These are phyloP conservation scores for Drosophila trapezifrons DNA, from an alignment of 1,140 invertebrate genomes.

Conservation along the genomic window DNA sequence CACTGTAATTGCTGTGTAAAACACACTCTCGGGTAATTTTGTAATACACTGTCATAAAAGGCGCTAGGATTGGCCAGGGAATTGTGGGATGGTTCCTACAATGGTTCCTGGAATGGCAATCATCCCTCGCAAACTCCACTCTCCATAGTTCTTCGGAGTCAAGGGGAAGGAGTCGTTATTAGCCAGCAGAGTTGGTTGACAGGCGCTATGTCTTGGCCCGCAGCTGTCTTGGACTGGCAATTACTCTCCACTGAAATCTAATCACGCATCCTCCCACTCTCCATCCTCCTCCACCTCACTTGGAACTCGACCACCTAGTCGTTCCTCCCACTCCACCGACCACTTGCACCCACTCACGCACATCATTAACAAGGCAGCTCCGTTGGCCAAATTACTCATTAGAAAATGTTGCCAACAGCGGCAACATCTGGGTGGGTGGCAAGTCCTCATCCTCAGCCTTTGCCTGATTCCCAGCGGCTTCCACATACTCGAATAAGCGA, in stretches of 20 bases:
- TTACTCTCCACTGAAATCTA: slow-evolving; percentile 65
- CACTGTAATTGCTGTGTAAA: slow-evolving; percentile 6
- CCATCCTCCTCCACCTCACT: no score
- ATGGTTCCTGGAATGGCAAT: not conserved
- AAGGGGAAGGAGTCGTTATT: slow-evolving; percentile 19
- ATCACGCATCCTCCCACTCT: slow-evolving; percentile 45
- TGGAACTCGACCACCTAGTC: no score
- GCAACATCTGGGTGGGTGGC: slow-evolving; percentile 62
- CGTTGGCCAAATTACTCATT: slow-evolving; percentile 73
- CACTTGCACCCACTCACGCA: slow-evolving; percentile 39
- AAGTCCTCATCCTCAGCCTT: slow-evolving; percentile 7
- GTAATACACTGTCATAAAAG: slow-evolving; percentile 11
- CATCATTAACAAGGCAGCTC: slow-evolving; percentile 73
- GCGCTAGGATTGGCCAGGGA: not conserved
- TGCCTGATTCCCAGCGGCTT: not conserved
- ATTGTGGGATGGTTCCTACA: not conserved
- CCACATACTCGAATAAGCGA: not conserved
- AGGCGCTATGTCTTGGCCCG: slow-evolving; percentile 44
- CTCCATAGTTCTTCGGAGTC: not conserved
- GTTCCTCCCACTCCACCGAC: not conserved
- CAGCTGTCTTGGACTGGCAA: slow-evolving; percentile 58
- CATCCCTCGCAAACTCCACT: not conserved
- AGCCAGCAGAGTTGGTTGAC: slow-evolving; percentile 38
- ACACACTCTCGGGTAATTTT: not conserved
- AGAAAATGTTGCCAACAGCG: slow-evolving; percentile 60